Percentiles rank a stretch among this genome's conserved stretches.
These are phyloP conservation scores for Whitmania pigra DNA, from an alignment of 1,140 invertebrate genomes.

Conservation along the genomic window DNA sequence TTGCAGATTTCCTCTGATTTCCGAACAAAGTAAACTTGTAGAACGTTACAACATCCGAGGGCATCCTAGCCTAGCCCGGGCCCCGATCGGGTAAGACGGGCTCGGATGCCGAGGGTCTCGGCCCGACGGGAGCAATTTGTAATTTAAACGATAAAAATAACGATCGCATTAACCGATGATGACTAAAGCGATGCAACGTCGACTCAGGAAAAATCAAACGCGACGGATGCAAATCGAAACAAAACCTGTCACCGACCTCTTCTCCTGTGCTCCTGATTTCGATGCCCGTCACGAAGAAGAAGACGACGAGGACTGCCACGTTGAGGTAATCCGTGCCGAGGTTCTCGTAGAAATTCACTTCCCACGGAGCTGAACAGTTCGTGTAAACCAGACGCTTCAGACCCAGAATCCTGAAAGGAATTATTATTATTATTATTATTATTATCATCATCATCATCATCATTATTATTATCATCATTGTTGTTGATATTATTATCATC, in stretches of 20 bases:
- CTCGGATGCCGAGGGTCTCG: neutral
- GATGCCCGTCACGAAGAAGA: conserved; percentile 10
- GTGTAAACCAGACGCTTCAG: neutral
- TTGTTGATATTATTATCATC: too few species aligned
- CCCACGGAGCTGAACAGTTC: conserved; percentile 7
- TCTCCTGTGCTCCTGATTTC: conserved; percentile 12
- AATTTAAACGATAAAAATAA: neutral
- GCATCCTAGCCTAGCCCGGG: too few species aligned
- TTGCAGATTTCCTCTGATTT: too few species aligned
- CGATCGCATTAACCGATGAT: neutral
- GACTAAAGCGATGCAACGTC: neutral
- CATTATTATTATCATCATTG: too few species aligned
- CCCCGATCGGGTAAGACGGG: neutral
- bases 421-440: too few species aligned
- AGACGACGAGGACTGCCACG: conserved; percentile 10
- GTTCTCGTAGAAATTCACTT: conserved; percentile 1
- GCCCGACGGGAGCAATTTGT: neutral
- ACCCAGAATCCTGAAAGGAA: conserved; percentile 4
- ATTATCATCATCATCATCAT: too few species aligned
- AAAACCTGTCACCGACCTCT: neutral
- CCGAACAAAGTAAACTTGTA: too few species aligned
- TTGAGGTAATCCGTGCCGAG: conserved; percentile 2
- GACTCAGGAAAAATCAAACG: neutral
- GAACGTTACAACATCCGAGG: too few species aligned
- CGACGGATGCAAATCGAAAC: too few species aligned